Base-by-base conservation (phyloP, 2,113 vertebrate genomes). In the Rhinolophus ferrumequinum region DNA sequence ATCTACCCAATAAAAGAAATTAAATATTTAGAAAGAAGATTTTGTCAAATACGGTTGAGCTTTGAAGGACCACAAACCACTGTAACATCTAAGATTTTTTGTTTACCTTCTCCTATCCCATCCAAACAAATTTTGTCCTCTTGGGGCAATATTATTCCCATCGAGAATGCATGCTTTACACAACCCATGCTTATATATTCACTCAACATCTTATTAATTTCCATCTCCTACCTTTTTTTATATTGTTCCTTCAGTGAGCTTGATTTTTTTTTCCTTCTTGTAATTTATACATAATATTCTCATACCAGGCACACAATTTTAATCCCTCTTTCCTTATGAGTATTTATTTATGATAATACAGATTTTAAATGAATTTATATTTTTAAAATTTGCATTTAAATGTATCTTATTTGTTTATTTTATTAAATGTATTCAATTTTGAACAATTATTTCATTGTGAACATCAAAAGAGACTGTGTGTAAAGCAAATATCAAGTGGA, bases 21-120 rank as follows among this genome's bases (percentile, higher is more conserved):
- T 72, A 95, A 90, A 88, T 84, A 69, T 69, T 72, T 88, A 86
- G 44, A 62, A 81, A 93, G 22, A 92, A 86, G 26, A 83, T 19
- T 58, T 66, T 79, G 9, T 56, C 69, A 56, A 28, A 50, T 52
- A 79, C 44, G 26, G 30, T 54, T 67, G 24, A 44, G 1, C 18
- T 88, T 89, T 56, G 6, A 5, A 85, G 22, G 6, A 9, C 13
- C 7, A 67, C 5, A 92, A 33, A 11, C 24, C 33, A 60, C n/a
- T 62, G 10, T 82, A 76, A 66, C 11, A 66, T 24, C 12, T 58
- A 62, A 83, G 50, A 75, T 30, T 47, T 92, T 91, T 75, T 80
- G 1, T 33, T 22, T 64, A 21, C 6, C 21, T 50, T 41, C 13
- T 19, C 6, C 19, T 60, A 16, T 3, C 3, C 12, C 18, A 88